Evolutionary conservation across 2,113 vertebrate genomes (phyloP).

Genomic region (Neodontobutis hainanensis): DNA sequence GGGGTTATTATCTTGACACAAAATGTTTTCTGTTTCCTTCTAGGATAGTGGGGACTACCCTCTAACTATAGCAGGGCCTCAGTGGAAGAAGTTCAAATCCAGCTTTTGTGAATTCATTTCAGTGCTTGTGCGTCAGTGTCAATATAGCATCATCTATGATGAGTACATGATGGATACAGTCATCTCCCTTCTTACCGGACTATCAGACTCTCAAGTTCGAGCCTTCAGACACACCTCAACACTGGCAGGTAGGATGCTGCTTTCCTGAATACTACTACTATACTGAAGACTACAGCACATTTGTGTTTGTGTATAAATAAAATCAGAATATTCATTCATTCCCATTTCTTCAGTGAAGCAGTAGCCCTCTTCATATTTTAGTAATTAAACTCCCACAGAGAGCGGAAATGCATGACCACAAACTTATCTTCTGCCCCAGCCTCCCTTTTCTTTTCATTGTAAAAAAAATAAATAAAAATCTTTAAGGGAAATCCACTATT

Average conservation of each 20-base stretch:
- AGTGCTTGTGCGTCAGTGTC: conserved; percentile 96
- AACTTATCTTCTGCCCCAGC: neutral
- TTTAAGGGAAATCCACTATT: too few relatives aligned
- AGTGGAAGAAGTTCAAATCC: conserved; percentile 99
- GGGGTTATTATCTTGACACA: neutral
- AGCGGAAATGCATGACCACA: neutral
- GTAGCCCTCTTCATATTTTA: neutral
- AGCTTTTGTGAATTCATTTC: conserved; percentile 99
- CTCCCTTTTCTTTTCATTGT: too few relatives aligned
- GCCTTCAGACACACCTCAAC: conserved; percentile 99
- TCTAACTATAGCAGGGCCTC: conserved; percentile 96
- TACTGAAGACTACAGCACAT: too few relatives aligned
- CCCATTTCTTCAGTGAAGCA: neutral
- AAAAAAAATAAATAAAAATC: too few relatives aligned
- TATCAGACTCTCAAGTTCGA: conserved; percentile 98
- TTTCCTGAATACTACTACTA: too few relatives aligned
- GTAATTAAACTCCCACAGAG: neutral
- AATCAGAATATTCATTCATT: neutral
- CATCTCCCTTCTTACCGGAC: conserved; percentile 96
- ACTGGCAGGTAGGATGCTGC: conserved; percentile 85
- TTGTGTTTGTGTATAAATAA: too few relatives aligned
- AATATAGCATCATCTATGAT: conserved; percentile 99
- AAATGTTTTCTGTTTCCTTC: conserved; percentile 37
- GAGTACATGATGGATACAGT: conserved; percentile 99
- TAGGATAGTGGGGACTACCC: conserved; percentile 99